These are phyloP conservation scores for Miichthys miiuy DNA, from an alignment of 2,797 vertebrate species.

Conservation along the genomic window DNA sequence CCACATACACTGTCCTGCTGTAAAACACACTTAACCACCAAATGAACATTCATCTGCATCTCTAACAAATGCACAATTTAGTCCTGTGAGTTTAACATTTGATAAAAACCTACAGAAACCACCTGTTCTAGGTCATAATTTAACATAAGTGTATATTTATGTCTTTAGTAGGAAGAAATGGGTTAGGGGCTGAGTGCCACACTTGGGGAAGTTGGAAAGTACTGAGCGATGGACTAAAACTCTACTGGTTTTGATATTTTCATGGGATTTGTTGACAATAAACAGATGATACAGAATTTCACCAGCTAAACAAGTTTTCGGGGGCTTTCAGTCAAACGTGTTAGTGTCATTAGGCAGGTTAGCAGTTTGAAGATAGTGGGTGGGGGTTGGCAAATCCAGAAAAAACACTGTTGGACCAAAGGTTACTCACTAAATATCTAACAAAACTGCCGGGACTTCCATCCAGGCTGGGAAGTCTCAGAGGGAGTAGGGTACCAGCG, in stretches of 20 bases:
- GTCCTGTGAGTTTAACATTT: neutral
- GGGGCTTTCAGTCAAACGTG: conserved; percentile 16
- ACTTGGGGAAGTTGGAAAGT: neutral
- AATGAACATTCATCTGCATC: neutral
- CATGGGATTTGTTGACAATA: neutral
- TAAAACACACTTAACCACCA: neutral
- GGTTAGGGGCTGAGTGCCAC: neutral
- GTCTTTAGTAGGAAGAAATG: neutral
- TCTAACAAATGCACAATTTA: neutral
- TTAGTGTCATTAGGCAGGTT: conserved; percentile 27
- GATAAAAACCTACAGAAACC: neutral
- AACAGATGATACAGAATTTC: neutral
- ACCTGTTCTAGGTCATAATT: neutral
- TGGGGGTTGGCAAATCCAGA: conserved; percentile 22
- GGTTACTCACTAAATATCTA: conserved; percentile 92
- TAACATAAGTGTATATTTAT: neutral
- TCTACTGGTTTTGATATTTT: neutral
- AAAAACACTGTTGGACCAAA: conserved; percentile 60
- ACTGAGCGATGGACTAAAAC: neutral
- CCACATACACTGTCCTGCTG: neutral
- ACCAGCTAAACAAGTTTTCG: neutral
- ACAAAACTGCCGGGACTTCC: conserved; percentile 99
- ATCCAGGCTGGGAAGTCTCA: conserved; percentile 96
- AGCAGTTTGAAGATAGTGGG: conserved; percentile 26
- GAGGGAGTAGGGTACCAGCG: conserved; percentile 97